phyloP scores from a whole-genome alignment of 2,888 invertebrate species.

The Tolmerus cingulatus region DNA sequence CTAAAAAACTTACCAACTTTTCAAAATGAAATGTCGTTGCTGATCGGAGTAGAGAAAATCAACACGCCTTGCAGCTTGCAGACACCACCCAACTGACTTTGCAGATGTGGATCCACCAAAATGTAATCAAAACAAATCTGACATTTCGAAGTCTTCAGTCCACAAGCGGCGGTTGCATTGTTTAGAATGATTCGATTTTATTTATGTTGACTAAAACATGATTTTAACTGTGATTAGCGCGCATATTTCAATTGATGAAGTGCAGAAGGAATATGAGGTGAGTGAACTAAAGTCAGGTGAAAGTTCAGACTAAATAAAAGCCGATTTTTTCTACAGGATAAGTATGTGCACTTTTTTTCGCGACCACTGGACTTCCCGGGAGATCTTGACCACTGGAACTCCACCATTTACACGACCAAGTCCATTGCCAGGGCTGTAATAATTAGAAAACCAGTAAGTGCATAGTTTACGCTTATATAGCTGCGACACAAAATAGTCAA shows the following conservation, averaged over 20 bases:
- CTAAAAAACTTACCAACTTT: not conserved
- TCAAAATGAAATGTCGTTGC: not conserved
- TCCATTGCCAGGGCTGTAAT: not conserved
- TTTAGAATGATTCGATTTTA: no score
- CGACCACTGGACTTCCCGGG: not conserved
- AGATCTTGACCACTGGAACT: not conserved
- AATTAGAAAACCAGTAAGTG: not conserved
- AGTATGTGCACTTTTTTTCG: not conserved
- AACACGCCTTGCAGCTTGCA: not conserved
- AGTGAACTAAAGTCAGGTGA: not conserved
- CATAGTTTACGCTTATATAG: not conserved
- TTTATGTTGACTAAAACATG: not conserved
- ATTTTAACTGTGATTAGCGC: not conserved
- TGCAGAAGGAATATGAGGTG: not conserved
- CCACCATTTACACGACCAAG: not conserved
- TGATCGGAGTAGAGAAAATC: not conserved
- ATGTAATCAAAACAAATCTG: not conserved
- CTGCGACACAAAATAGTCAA: no score
- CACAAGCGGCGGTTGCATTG: no score
- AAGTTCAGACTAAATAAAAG: not conserved
- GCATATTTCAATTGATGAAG: not conserved
- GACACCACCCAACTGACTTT: not conserved
- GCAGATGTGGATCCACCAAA: not conserved
- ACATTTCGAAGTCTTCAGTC: not conserved
- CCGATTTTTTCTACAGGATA: not conserved